Evolutionary conservation across 2,797 vertebrate genomes (phyloP), one percentile per base, ranked within the genome.

Genomic region (Chromis chromis): DNA sequence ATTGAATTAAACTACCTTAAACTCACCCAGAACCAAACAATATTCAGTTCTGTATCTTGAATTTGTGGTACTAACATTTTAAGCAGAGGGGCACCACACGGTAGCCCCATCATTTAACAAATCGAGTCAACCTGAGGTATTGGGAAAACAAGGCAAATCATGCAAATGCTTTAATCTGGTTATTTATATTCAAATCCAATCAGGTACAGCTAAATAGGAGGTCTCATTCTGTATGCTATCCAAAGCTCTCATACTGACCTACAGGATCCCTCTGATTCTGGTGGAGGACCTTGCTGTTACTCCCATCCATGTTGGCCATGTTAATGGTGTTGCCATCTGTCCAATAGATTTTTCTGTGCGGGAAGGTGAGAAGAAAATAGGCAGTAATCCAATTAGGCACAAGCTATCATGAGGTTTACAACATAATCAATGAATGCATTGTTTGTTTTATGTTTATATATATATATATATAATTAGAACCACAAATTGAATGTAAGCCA

Each of bases 261-360:
- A 98, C 91, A 79, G 98, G 98, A 72, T 99, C 98, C 87, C 95
- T 97, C 83, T 99, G 98, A 86, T 98, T 99, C 89, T 98, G 97
- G 86, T 97, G 96, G 33, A 99, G 96, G 81, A 99, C 98, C 89
- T 99, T 99, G 93, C 96, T 97, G 89, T 98, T 99, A 88, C 96
- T 98, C 55, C 98, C 98, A 75, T 99, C 98, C 97, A 99, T 99
- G 91, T 97, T 99, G 82, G 98, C 98, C 94, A 98, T 94, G 90
- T 99, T 99, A 90, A 99, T 97, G 60, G 97, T 98, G 90, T 96
- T 98, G 24, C 98, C 97, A 92, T 99, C 98, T 0, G 96, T 99
- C 98, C 98, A 99, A 84, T 97, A 99, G 27, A 99, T 96, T 90
- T 98, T 99, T 57, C 98, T 99, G 79, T 54, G 63, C 42, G 55